Conservation (phyloP, 2,113 vertebrate species). For the Salvator merianae region DNA sequence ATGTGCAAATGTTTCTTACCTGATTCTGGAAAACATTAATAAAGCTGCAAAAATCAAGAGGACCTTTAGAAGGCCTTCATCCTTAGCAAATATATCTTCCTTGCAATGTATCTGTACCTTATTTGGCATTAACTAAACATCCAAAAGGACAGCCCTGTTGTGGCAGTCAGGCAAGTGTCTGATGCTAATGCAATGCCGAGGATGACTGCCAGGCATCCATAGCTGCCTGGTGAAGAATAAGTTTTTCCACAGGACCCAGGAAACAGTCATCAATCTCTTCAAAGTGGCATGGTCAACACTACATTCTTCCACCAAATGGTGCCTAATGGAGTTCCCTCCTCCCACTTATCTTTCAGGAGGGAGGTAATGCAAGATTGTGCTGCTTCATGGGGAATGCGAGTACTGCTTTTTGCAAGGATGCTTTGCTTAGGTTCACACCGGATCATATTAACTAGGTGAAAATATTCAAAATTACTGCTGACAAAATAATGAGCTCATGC, state of each 20-base stretch:
- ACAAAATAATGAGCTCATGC: too few species aligned
- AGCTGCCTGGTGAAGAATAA: not conserved
- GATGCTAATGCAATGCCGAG: slow-evolving; percentile 26
- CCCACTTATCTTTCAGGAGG: too few species aligned
- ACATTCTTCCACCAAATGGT: too few species aligned
- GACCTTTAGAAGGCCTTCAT: slow-evolving; percentile 22
- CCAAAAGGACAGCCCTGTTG: slow-evolving; percentile 29
- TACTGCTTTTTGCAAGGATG: too few species aligned
- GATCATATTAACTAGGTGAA: too few species aligned
- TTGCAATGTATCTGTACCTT: slow-evolving; percentile 6
- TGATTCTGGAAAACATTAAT: not conserved
- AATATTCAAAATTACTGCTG: not conserved
- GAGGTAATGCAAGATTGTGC: too few species aligned
- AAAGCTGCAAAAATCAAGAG: not conserved
- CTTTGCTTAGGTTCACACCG: too few species aligned
- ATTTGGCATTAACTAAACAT: slow-evolving; percentile 6
- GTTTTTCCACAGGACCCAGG: not conserved
- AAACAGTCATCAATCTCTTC: too few species aligned
- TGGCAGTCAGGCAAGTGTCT: slow-evolving; percentile 7
- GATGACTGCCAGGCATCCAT: slow-evolving; percentile 18
- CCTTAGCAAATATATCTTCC: slow-evolving; percentile 17
- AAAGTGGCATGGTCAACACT: too few species aligned
- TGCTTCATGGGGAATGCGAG: too few species aligned
- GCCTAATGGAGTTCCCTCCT: too few species aligned
- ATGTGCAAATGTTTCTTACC: slow-evolving; percentile 23